Evolutionary conservation across 2,888 invertebrate species (phyloP), one percentile per base, ranked within the genome.

Genomic region (Lymantria dispar): DNA sequence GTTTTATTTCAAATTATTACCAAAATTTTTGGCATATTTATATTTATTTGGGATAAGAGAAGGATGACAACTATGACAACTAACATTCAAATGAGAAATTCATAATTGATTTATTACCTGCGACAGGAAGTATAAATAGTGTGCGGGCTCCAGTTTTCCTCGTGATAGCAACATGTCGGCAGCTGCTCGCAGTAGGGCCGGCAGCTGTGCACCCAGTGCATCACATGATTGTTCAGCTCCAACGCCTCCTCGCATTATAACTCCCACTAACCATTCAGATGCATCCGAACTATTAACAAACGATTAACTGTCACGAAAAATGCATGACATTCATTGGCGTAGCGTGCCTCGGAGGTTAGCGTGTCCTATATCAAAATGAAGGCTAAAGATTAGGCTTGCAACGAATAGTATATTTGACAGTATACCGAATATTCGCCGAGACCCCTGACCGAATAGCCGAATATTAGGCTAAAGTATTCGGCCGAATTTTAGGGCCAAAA

Each of bases 161-260:
- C 95, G 93, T 3, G 95, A 92, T 72, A 98, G 89, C 71, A 96
- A 92, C 79, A 95, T 92, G 82, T 98, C 97, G 0, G 97, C 97
- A 31, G 97, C 96, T 65, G 94, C 94, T 76, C 96, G 96, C 60
- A 98, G 91, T 47, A 95, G 84, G 48, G 93, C 92, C 56, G 94
- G 94, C 45, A 95, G 85, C 66, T 83, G 74, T 10, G 90, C 88
- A 8, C 76, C 84, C 50, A 91, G 70, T n/a, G 85, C 91, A 7
- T 79, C 81, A 8, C 89, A 87, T 15, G 86, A 75, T 47, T 74
- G 82, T 62, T 91, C 91, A 0, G 87, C 88, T 50, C 90, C 87
- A 33, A 58, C 74, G 9, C 85, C 83, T 14, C 89, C 87, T 11
- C 89, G 85, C 80, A 79, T 80, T 48, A 90, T 79, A 45, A 81